A percentile compares a stretch with the other conserved stretches of the same genome.
Conservation (phyloP, 2,888 invertebrate species). For the Cepaea hortensis region DNA sequence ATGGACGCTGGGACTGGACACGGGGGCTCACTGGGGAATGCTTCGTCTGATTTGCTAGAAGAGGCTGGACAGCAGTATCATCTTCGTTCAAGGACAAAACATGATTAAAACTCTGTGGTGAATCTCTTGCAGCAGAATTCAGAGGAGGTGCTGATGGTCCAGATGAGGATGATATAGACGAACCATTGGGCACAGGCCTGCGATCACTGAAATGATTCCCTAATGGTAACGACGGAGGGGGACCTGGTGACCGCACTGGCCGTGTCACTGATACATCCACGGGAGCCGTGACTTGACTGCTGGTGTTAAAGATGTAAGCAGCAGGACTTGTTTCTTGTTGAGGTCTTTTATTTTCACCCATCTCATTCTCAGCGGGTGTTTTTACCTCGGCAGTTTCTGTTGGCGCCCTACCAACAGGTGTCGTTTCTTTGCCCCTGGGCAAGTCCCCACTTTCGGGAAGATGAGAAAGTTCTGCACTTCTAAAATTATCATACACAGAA, state of each 20-base stretch:
- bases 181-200: not conserved
- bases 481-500: constrained; percentile 14
- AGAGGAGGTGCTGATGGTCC: not conserved
- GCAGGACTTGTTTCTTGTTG: not conserved
- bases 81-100: constrained; percentile 10
- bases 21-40: not conserved
- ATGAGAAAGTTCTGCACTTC: not conserved
- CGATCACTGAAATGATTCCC: not conserved
- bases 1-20: constrained; percentile 12
- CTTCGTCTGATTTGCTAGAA: constrained; percentile 4
- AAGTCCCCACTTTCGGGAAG: not conserved
- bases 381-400: constrained; percentile 17
- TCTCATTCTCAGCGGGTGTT: not conserved
- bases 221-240: not conserved
- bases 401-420: not conserved
- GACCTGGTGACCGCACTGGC: not conserved
- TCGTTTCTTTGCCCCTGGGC: not conserved
- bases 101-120: not conserved
- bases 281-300: not conserved
- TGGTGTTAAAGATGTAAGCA: not conserved
- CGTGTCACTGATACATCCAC: not conserved
- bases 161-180: not conserved
- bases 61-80: constrained; percentile 36
- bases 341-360: not conserved
- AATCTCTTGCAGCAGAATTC: not conserved